Percentiles rank a stretch among this genome's conserved stretches.
phyloP scores from a whole-genome alignment of 1,140 invertebrate genomes.

The Hyles vespertilio region DNA sequence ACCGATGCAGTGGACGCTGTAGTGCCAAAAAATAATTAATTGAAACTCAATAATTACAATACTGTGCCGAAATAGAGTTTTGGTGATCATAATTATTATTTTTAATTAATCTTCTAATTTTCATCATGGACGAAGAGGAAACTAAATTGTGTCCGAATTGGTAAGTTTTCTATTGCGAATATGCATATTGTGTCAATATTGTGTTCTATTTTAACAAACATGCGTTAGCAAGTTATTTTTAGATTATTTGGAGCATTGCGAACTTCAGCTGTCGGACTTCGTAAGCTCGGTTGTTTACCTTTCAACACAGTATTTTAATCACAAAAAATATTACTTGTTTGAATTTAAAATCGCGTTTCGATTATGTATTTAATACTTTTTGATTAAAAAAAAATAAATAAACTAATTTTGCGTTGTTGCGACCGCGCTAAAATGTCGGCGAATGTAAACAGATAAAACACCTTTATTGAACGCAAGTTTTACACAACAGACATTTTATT shows the following conservation, averaged over 20 bases:
- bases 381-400: too few species aligned
- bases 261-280: conserved; percentile 29
- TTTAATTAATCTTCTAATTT: conserved; percentile 2
- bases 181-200: conserved; percentile 21
- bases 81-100: neutral
- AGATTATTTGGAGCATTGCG: conserved; percentile 30
- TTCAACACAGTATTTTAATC: conserved; percentile 14
- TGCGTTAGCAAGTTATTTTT: conserved; percentile 28
- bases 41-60: too few species aligned
- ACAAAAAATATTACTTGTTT: conserved; percentile 6
- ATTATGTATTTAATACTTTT: too few species aligned
- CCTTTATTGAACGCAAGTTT: too few species aligned
- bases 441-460: too few species aligned
- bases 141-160: conserved; percentile 25
- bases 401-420: too few species aligned
- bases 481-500: too few species aligned
- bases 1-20: neutral
- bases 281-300: conserved; percentile 24
- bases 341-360: too few species aligned
- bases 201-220: conserved; percentile 26
- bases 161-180: conserved; percentile 16
- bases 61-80: neutral
- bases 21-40: conserved; percentile 1
- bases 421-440: too few species aligned
- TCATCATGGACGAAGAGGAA: conserved; percentile 15